Evolutionary conservation across 2,113 vertebrate genomes (phyloP), one percentile per base, ranked within the genome.

Genomic region (Sander lucioperca): DNA sequence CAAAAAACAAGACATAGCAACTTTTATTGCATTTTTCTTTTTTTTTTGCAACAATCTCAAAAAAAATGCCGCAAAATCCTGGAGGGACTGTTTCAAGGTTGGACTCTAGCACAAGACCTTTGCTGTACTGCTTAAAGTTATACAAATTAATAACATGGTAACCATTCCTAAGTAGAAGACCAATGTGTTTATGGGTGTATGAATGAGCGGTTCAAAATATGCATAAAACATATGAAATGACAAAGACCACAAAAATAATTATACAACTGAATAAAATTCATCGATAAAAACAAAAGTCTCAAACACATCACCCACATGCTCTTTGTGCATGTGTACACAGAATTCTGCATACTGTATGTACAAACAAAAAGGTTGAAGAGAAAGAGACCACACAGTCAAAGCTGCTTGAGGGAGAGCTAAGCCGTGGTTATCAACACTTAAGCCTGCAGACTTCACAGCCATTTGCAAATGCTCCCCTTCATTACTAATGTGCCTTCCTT

Each of bases 391-490:
- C 89, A 88, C 84, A 86, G 65, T 76, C 21, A 88, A 87, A 86
- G 71, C 80, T 33, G 86, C 87, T 69, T 45, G 79, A 78, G 87
- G 89, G 84, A 78, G 67, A 69, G 84, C 78, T 93, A 92, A 94
- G 91, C 89, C 92, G 43, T 45, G 64, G 89, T 91, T 92, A 91
- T 89, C 86, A 91, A 88, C 86, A 81, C 85, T 86, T 85, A 90
- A 91, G 89, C 90, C 82, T 85, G 87, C 87, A 91, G 78, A 87
- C 90, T 91, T 92, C 88, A 90, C 76, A 92, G 61, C 78, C 71
- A 87, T 87, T 89, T 90, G 75, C 89, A 77, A 81, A 69, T 23
- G 33, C 76, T 61, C 23, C 80, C 77, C 39, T 59, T 71, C 12
- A 69, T 83, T 76, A 86, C 72, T 58, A 73, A 76, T 61, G 74